A percentile compares a stretch with the other conserved stretches of the same genome.
Conservation (phyloP, 2,113 vertebrate genomes). For the Poeciliopsis retropinna region DNA sequence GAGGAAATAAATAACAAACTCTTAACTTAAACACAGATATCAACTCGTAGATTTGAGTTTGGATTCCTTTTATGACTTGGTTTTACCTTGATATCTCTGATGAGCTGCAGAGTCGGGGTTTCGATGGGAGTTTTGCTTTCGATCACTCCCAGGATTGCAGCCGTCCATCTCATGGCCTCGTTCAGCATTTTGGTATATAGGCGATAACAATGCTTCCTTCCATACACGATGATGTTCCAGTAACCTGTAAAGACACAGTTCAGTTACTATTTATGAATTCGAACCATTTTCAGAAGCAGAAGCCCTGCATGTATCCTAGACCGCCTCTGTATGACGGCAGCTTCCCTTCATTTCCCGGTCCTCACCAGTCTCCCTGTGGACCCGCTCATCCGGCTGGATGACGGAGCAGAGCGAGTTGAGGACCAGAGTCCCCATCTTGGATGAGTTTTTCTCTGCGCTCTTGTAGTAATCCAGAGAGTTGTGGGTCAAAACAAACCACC, state of each 20-base stretch:
- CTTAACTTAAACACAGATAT: background rate
- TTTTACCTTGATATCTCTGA: slow-evolving; percentile 90
- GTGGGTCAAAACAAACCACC: slow-evolving; percentile 92
- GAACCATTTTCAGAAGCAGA: background rate
- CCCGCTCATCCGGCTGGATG: slow-evolving; percentile 88
- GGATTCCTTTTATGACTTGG: background rate
- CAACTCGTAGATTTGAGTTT: background rate
- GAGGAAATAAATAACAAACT: background rate
- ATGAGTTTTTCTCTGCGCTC: slow-evolving; percentile 86
- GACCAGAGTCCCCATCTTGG: slow-evolving; percentile 91
- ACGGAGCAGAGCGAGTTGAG: slow-evolving; percentile 92
- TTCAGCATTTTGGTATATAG: slow-evolving; percentile 90
- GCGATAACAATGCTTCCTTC: slow-evolving; percentile 89
- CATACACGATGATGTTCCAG: slow-evolving; percentile 91
- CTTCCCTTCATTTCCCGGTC: background rate
- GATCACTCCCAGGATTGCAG: slow-evolving; percentile 89
- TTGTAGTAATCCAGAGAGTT: slow-evolving; percentile 93
- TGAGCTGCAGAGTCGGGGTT: slow-evolving; percentile 93
- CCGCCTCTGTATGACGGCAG: slow-evolving; percentile 17
- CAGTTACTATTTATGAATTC: background rate
- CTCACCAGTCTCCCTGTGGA: slow-evolving; percentile 90
- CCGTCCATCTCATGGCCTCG: slow-evolving; percentile 91
- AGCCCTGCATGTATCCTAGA: background rate
- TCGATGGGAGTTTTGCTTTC: slow-evolving; percentile 92
- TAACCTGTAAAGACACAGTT: slow-evolving; percentile 78